Conservation (phyloP, 2,888 invertebrate genomes). For the Rhagonycha lutea region DNA sequence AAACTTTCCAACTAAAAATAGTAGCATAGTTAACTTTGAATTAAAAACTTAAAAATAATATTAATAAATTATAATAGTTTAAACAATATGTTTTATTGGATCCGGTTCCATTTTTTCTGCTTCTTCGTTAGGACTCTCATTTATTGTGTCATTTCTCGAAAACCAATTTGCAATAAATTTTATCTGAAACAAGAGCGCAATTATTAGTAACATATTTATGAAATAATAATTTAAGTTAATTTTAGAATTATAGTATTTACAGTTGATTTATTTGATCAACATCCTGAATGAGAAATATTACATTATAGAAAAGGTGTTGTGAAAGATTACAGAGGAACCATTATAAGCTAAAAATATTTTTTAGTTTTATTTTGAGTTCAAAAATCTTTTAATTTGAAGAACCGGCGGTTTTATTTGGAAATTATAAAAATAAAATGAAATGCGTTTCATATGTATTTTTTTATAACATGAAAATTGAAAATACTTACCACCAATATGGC, state of each 20-base stretch:
- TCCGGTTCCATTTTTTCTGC: neutral
- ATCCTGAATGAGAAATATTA: neutral
- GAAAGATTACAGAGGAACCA: neutral
- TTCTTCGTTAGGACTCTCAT: neutral
- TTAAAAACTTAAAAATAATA: neutral
- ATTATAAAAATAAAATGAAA: neutral
- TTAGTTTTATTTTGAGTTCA: neutral
- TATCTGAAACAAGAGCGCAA: neutral
- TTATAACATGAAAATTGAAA: neutral
- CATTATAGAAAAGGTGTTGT: neutral
- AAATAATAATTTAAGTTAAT: neutral
- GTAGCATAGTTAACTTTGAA: neutral
- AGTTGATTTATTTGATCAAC: neutral
- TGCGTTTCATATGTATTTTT: neutral
- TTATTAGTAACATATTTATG: neutral
- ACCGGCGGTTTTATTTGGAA: neutral
- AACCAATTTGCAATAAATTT: neutral
- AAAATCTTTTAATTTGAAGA: neutral
- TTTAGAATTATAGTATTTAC: neutral
- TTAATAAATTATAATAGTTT: neutral
- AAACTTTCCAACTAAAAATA: neutral
- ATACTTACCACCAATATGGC: conserved; percentile 71
- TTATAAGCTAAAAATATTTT: neutral
- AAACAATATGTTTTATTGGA: neutral
- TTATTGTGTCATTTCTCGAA: neutral